Conservation (phyloP, 1,140 invertebrate genomes). For the Panulirus ornatus region DNA sequence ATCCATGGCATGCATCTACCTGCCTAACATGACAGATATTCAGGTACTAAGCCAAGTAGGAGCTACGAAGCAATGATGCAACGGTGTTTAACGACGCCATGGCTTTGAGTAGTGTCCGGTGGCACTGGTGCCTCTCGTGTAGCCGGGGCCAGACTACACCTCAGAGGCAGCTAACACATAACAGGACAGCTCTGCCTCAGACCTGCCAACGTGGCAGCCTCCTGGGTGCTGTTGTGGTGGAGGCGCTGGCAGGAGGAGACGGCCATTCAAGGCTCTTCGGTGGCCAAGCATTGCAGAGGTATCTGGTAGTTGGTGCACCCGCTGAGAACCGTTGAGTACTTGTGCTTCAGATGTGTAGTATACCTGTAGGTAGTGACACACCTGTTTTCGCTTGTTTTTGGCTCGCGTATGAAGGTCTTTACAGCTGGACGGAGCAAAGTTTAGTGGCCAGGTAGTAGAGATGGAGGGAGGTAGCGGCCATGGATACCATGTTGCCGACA, state of each 20-base stretch:
- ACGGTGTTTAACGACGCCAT: too few relatives aligned
- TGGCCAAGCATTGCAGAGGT: background rate
- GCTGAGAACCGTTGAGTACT: background rate
- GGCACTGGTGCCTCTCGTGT: background rate
- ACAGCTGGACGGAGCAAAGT: slow-evolving; percentile 76
- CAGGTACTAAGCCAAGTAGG: too few relatives aligned
- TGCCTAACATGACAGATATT: too few relatives aligned
- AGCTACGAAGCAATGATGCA: too few relatives aligned
- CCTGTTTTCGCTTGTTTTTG: background rate
- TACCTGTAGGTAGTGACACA: background rate
- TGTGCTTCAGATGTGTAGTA: background rate
- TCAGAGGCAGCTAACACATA: background rate
- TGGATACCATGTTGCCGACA: slow-evolving; percentile 85
- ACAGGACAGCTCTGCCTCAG: background rate
- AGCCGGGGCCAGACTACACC: background rate
- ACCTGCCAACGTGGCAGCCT: background rate
- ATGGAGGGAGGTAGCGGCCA: slow-evolving; percentile 85
- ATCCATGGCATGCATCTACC: too few relatives aligned
- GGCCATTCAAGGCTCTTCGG: background rate
- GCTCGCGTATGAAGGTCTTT: background rate
- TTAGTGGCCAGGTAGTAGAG: slow-evolving; percentile 84
- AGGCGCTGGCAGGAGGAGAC: background rate
- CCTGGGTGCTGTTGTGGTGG: too few relatives aligned
- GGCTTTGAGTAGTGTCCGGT: background rate
- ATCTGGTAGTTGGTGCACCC: background rate